Conservation (phyloP, 2,888 invertebrate species). For the Apodemia hepburni region DNA sequence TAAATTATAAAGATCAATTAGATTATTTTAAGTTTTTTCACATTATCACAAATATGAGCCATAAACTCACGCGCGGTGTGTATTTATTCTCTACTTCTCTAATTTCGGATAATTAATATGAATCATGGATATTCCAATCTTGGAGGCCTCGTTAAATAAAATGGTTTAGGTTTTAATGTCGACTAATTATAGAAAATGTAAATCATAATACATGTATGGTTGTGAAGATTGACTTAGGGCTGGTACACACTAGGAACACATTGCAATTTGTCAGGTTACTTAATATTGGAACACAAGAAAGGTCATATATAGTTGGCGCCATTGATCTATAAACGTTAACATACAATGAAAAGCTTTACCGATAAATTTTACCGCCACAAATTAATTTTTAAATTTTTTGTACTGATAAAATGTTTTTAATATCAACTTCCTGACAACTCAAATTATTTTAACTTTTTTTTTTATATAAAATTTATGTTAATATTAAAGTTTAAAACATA, state of each 20-base stretch:
- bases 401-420: too few species aligned
- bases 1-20: neutral
- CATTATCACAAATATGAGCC: neutral
- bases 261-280: neutral
- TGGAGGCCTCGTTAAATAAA: neutral
- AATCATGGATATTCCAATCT: neutral
- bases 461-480: too few species aligned
- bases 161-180: constrained; percentile 9
- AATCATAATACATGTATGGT: constrained; percentile 11
- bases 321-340: too few species aligned
- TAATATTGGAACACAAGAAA: too few species aligned
- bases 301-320: too few species aligned
- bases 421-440: too few species aligned
- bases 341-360: too few species aligned
- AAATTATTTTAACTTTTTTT: too few species aligned
- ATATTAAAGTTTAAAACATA: too few species aligned
- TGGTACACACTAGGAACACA: constrained; percentile 3
- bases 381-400: too few species aligned
- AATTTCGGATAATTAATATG: neutral
- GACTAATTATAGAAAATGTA: constrained; percentile 8
- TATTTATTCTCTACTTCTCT: neutral
- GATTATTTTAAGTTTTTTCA: neutral
- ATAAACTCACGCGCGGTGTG: neutral
- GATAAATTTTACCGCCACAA: too few species aligned
- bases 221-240: constrained; percentile 12